These are phyloP conservation scores for Ectemnius cavifrons DNA, from an alignment of 2,888 invertebrate genomes.

Conservation along the genomic window DNA sequence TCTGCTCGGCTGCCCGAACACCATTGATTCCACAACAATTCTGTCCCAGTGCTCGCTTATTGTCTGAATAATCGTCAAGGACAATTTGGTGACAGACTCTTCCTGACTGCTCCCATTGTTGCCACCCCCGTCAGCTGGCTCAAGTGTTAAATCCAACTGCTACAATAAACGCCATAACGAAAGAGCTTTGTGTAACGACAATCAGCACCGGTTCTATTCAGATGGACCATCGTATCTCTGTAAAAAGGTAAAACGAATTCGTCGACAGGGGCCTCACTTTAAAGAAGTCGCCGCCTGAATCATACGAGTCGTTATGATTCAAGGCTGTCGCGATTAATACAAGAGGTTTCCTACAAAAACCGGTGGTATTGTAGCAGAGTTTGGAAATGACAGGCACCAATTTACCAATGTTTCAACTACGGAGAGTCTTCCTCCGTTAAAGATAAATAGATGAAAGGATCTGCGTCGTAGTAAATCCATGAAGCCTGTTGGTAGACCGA, in stretches of 20 bases:
- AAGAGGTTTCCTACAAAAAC: background rate
- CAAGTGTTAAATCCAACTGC: background rate
- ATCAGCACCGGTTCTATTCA: conserved; percentile 12
- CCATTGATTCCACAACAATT: background rate
- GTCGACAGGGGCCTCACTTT: background rate
- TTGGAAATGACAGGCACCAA: too few relatives aligned
- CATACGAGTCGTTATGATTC: background rate
- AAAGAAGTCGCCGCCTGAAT: background rate
- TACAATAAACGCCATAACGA: background rate
- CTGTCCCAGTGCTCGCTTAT: background rate
- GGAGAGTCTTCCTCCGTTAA: too few relatives aligned
- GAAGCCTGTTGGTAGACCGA: too few relatives aligned
- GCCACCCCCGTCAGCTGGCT: background rate
- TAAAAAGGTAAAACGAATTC: conserved; percentile 3
- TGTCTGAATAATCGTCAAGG: background rate
- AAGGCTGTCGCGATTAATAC: background rate
- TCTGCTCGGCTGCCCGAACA: background rate
- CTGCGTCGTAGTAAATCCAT: too few relatives aligned
- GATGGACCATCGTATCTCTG: conserved; percentile 8
- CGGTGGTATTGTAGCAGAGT: too few relatives aligned
- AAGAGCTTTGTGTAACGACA: conserved; percentile 5
- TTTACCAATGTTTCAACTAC: too few relatives aligned
- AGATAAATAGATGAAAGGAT: too few relatives aligned
- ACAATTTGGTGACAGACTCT: background rate
- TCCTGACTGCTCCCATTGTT: background rate